Evolutionary conservation across 2,888 invertebrate species (phyloP).

Genomic region (Drosophila kanekoi): DNA sequence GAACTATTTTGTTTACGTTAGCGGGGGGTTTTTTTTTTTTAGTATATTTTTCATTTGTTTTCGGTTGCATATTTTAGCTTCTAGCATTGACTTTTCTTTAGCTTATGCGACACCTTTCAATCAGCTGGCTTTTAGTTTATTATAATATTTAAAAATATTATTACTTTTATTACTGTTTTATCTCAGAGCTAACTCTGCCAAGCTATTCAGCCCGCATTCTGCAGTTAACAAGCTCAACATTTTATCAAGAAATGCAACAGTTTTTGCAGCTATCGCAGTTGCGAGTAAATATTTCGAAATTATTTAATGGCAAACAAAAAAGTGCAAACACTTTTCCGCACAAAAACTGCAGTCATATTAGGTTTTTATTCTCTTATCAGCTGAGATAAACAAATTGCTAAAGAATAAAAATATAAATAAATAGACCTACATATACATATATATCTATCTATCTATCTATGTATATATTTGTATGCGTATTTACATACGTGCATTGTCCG

Average conservation of each 20-base stretch:
- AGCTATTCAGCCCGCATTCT: not conserved
- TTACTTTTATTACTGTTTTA: slow-evolving; percentile 1
- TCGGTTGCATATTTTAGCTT: not conserved
- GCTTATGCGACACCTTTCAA: too few species aligned
- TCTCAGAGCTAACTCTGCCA: not conserved
- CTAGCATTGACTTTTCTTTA: not conserved
- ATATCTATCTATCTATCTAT: too few species aligned
- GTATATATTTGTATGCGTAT: slow-evolving; percentile 4
- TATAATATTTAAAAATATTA: too few species aligned
- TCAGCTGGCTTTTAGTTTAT: too few species aligned
- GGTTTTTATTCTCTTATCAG: slow-evolving; percentile 57
- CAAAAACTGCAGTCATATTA: slow-evolving; percentile 28
- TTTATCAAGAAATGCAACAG: slow-evolving; percentile 34
- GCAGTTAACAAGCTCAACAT: not conserved
- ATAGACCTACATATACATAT: slow-evolving; percentile 1
- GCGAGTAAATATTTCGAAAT: slow-evolving; percentile 37
- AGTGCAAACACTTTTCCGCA: slow-evolving; percentile 28
- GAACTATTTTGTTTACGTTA: slow-evolving; percentile 37
- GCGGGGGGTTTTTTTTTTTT: slow-evolving; percentile 6
- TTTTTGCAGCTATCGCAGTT: slow-evolving; percentile 11
- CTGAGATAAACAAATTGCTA: slow-evolving; percentile 52
- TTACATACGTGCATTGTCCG: not conserved
- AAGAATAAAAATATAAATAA: slow-evolving; percentile 20
- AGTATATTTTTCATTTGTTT: too few species aligned
- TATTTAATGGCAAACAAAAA: slow-evolving; percentile 34